Conservation (phyloP, 30 jellyfish, hydroid and myxozoan genomes). For the Rhopilema esculentum region DNA sequence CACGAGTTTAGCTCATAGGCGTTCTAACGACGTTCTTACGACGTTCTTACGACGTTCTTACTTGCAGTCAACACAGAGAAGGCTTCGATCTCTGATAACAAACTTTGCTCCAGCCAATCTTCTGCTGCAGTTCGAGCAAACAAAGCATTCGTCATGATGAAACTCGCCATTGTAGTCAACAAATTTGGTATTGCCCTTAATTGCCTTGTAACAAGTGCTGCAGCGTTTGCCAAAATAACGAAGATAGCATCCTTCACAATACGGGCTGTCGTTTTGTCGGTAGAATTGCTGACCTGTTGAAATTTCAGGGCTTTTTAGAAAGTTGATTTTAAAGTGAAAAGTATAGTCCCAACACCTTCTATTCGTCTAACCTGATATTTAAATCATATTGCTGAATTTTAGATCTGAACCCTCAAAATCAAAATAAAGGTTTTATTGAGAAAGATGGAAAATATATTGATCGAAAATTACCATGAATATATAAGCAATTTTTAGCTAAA, state of each 20-base stretch:
- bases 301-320: too few species aligned
- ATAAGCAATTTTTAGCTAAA: too few species aligned
- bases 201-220: slow-evolving; percentile 83
- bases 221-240: slow-evolving; percentile 87
- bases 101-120: slow-evolving; percentile 92
- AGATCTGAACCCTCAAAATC: background rate
- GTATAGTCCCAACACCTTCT: too few species aligned
- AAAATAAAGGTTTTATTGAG: too few species aligned
- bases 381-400: background rate
- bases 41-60: background rate
- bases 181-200: slow-evolving; percentile 88
- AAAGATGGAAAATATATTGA: background rate
- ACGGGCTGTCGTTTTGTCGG: slow-evolving; percentile 82
- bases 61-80: slow-evolving; percentile 87
- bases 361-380: background rate
- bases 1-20: background rate
- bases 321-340: too few species aligned
- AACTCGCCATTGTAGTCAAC: slow-evolving; percentile 83
- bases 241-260: slow-evolving; percentile 91
- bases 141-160: slow-evolving; percentile 92
- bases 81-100: slow-evolving; percentile 77
- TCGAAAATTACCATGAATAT: background rate
- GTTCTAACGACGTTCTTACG: background rate
- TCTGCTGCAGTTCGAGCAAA: slow-evolving; percentile 75
- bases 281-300: slow-evolving; percentile 80